A percentile compares a stretch with the other conserved stretches of the same genome.
Conservation (phyloP, 1,140 invertebrate genomes). For the Babylonia areolata region DNA sequence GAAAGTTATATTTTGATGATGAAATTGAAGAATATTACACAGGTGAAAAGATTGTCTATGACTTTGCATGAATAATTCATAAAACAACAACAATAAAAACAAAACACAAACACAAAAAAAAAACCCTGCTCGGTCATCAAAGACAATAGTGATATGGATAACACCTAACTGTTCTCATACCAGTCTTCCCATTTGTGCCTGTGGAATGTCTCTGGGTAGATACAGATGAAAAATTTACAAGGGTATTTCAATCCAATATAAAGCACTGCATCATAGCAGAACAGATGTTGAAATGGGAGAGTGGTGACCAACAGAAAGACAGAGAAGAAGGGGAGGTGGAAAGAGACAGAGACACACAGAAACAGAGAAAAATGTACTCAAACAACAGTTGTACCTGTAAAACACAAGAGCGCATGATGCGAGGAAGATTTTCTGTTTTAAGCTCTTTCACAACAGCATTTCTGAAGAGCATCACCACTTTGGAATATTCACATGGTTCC, state of each 20-base stretch:
- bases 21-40: not conserved
- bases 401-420: constrained; percentile 64
- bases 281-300: no score
- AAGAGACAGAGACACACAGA: not conserved
- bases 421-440: constrained; percentile 57
- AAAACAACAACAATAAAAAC: no score
- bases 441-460: constrained; percentile 63
- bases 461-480: constrained; percentile 67
- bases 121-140: no score
- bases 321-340: not conserved
- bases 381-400: constrained; percentile 46
- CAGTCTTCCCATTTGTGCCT: not conserved
- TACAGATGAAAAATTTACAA: not conserved
- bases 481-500: constrained; percentile 59
- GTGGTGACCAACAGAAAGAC: not conserved
- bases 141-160: no score
- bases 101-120: no score
- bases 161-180: no score
- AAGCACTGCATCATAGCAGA: not conserved
- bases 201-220: not conserved
- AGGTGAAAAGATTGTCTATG: no score
- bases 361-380: not conserved
- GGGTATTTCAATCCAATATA: not conserved
- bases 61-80: no score
- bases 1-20: not conserved